Evolutionary conservation across 2,113 vertebrate species (phyloP).

Genomic region (Trinectes maculatus): DNA sequence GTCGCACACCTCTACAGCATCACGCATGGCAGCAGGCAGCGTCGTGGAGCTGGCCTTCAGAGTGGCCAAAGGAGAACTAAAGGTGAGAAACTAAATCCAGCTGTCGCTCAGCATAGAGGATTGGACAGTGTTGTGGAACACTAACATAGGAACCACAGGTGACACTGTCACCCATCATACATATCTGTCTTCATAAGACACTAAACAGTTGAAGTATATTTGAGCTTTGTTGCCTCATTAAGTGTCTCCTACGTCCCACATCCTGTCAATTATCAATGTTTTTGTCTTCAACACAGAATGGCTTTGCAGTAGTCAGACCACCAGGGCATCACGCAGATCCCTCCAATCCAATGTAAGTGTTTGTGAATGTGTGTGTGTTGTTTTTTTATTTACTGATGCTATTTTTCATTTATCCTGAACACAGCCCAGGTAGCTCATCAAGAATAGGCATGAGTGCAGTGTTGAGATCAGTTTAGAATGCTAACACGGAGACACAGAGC

Average conservation of each 20-base stretch:
- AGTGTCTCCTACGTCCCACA: too few species aligned
- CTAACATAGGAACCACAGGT: too few species aligned
- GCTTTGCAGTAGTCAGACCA: constrained; percentile 92
- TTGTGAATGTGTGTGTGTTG: constrained; percentile 35
- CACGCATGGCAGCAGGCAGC: constrained; percentile 91
- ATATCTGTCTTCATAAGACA: too few species aligned
- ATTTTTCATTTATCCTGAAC: not conserved
- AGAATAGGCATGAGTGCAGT: too few species aligned
- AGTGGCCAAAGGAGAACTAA: constrained; percentile 90
- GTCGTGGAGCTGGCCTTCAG: constrained; percentile 91
- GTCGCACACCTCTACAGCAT: constrained; percentile 92
- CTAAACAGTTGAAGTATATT: too few species aligned
- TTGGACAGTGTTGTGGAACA: not conserved
- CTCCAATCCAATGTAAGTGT: constrained; percentile 90
- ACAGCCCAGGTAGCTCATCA: not conserved
- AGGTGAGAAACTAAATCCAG: constrained; percentile 79
- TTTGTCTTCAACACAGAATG: constrained; percentile 83
- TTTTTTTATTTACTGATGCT: not conserved
- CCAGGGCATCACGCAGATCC: constrained; percentile 92
- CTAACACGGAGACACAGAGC: not conserved
- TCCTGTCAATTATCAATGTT: too few species aligned
- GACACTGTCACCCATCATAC: too few species aligned
- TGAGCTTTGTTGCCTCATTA: too few species aligned
- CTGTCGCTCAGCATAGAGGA: too few species aligned
- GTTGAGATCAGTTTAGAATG: too few species aligned